These are phyloP conservation scores for Microplitis demolitor DNA, from an alignment of 1,140 invertebrate genomes.

Conservation along the genomic window DNA sequence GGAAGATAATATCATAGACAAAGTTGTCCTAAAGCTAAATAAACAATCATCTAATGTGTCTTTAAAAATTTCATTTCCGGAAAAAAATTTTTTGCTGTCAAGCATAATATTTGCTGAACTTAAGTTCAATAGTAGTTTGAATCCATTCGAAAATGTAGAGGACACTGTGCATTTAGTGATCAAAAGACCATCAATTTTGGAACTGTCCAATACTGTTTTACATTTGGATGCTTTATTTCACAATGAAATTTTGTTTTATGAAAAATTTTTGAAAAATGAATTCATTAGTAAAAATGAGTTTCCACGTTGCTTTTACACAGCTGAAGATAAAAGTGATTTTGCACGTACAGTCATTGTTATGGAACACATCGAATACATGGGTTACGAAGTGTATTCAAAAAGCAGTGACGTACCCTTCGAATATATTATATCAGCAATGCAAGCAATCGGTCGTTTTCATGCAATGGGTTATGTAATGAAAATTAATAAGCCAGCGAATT, in stretches of 20 bases:
- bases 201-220: rapidly evolving
- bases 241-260: constrained; percentile 49
- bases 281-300: constrained; percentile 6
- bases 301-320: constrained; percentile 30
- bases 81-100: constrained; percentile 25
- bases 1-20: constrained; percentile 13
- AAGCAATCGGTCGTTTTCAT: constrained; percentile 53
- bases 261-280: neutral
- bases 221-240: constrained; percentile 32
- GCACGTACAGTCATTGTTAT: constrained; percentile 38
- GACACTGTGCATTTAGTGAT: constrained; percentile 11
- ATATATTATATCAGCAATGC: constrained; percentile 43
- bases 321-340: neutral
- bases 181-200: constrained; percentile 15
- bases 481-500: constrained; percentile 35
- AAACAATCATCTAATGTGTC: neutral
- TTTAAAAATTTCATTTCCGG: constrained; percentile 13
- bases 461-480: constrained; percentile 49
- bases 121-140: neutral
- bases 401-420: constrained; percentile 26
- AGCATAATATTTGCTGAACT: constrained; percentile 30
- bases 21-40: neutral
- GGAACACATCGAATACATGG: constrained; percentile 42
- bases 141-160: neutral
- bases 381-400: constrained; percentile 23